phyloP scores from a whole-genome alignment of 2,888 invertebrate genomes.

The Cyclophora punctaria region DNA sequence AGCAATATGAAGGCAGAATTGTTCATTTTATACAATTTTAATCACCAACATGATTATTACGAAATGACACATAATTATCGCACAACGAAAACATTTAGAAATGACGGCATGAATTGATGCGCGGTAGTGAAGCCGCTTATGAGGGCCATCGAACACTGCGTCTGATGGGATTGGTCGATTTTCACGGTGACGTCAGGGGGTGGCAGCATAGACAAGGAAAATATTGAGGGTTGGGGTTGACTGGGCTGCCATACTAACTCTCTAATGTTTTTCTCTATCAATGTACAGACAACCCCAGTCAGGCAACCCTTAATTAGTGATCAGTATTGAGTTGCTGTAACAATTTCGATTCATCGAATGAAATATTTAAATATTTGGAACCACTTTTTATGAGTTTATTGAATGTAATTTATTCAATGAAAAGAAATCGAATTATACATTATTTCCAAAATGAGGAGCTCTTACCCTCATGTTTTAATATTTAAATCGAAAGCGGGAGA shows the following conservation, averaged over 20 bases:
- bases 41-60: slow-evolving; percentile 52
- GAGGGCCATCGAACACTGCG: slow-evolving; percentile 66
- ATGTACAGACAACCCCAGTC: no score
- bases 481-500: no score
- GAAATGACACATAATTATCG: slow-evolving; percentile 47
- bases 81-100: slow-evolving; percentile 66
- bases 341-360: no score
- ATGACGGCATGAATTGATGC: slow-evolving; percentile 47
- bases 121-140: slow-evolving; percentile 55
- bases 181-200: slow-evolving; percentile 77
- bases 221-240: slow-evolving; percentile 44
- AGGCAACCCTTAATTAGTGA: no score
- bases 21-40: slow-evolving; percentile 59
- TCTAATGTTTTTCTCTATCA: no score
- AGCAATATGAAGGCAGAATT: slow-evolving; percentile 30
- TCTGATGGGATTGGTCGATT: slow-evolving; percentile 78
- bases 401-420: no score
- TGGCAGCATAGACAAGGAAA: slow-evolving; percentile 66
- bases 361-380: no score
- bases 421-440: no score
- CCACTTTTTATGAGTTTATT: no score
- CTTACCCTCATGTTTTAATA: no score
- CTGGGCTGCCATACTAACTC: slow-evolving; percentile 20
- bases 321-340: no score
- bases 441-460: no score